These are phyloP conservation scores for cat (Felis catus) DNA, from an alignment of 2,113 vertebrate genomes.

Conservation along the genomic window DNA sequence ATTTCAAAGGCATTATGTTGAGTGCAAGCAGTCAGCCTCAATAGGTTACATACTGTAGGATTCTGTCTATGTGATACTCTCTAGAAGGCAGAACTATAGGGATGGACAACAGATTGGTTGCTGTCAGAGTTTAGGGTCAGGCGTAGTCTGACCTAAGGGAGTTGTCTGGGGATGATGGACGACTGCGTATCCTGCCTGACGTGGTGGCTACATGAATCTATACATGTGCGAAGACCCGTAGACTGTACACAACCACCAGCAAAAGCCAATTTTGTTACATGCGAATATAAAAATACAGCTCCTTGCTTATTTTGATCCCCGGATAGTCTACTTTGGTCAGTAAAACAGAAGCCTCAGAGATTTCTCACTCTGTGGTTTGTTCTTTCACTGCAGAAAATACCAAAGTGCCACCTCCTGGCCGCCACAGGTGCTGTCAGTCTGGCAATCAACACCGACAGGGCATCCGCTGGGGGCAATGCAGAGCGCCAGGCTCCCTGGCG, in stretches of 20 bases:
- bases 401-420: conserved; percentile 50
- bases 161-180: background rate
- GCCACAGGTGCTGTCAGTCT: background rate
- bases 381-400: conserved; percentile 47
- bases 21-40: background rate
- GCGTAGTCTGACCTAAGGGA: background rate
- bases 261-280: background rate
- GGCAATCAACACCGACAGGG: background rate
- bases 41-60: background rate
- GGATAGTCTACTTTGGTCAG: background rate
- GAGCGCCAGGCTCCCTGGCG: background rate
- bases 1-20: background rate
- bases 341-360: background rate
- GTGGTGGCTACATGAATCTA: background rate
- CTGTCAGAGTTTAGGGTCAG: background rate
- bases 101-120: background rate
- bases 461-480: background rate
- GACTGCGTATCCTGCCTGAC: background rate
- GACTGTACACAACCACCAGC: background rate
- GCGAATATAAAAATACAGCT: background rate
- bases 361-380: background rate
- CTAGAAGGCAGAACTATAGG: background rate
- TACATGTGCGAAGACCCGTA: background rate
- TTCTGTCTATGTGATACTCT: background rate
- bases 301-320: background rate